Base-by-base conservation (phyloP, 2,797 vertebrate species). In the Hafferia zeledoni region DNA sequence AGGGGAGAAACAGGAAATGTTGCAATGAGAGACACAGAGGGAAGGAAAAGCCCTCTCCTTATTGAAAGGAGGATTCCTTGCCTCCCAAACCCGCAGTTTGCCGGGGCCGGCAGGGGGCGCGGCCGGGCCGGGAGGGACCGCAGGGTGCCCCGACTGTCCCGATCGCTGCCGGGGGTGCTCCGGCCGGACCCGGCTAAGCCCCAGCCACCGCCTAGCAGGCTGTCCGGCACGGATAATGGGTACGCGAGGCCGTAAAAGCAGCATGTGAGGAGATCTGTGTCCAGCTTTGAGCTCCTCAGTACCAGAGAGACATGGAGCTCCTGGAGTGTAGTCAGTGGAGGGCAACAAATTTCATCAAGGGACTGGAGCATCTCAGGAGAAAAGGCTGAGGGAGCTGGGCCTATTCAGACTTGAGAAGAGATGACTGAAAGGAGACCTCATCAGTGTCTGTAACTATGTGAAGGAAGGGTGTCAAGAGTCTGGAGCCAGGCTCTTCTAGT, bases 61-160 rank as follows among this genome's bases (percentile, higher is more conserved):
- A 0, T 19, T 2, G 4, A 9, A 28, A 13, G 5, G 0, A 3
- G n/a, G 46, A 12, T 7, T 8, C 0, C 7, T 4, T 4, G 3
- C 2, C 39, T 23, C 11, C 52, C 16, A 0, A 4, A 1, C 2
- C 19, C 44, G n/a, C 84, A 2, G 37, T 64, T 13, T 3, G 50
- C 37, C 31, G 47, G 28, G 49, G 74, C 74, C 65, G 19, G 37
- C 74, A 78, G 74, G 57, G 49, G 41, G 52, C 41, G 41, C 41
- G 41, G 41, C 41, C 41, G 17, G 41, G 41, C 41, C 41, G 41
- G 41, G 41, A 43, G 41, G 41, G 41, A 43, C 41, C 41, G 17
- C 41, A 43, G 41, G 16, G 41, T 43, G 41, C 41, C 41, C 41
- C 41, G 41, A 43, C 41, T 4, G 41, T 43, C 41, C 41, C 17